These are phyloP conservation scores for Hesperophylax magnus DNA, from an alignment of 1,140 invertebrate species.

Conservation along the genomic window DNA sequence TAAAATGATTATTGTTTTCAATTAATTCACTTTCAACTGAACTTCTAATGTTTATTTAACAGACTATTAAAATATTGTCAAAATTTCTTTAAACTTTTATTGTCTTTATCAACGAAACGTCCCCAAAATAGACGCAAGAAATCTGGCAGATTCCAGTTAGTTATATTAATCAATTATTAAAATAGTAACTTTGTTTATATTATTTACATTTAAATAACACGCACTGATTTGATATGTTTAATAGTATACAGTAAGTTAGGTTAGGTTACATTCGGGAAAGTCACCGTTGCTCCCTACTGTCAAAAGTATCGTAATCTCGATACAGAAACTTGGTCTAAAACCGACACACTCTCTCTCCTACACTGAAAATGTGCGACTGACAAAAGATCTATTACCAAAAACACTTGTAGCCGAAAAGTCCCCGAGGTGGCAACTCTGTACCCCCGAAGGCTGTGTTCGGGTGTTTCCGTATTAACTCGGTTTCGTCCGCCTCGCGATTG, in stretches of 20 bases:
- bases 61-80: background rate
- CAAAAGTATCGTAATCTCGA: conserved; percentile 5
- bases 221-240: background rate
- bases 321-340: background rate
- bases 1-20: conserved; percentile 13
- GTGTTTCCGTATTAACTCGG: conserved; percentile 27
- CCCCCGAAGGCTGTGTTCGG: conserved; percentile 4
- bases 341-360: conserved; percentile 28
- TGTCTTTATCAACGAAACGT: too few species aligned
- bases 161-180: background rate
- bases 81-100: background rate
- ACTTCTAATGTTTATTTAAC: background rate
- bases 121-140: too few species aligned
- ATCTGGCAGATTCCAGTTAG: too few species aligned
- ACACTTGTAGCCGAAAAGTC: conserved; percentile 51
- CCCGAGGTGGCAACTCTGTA: background rate
- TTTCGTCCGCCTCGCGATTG: conserved; percentile 25
- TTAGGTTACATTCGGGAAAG: background rate
- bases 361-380: conserved; percentile 53
- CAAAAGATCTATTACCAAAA: conserved; percentile 45
- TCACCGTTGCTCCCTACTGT: background rate
- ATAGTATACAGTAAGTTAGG: background rate
- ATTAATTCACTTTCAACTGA: background rate
- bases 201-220: background rate
- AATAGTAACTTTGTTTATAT: too few species aligned